phyloP scores from a whole-genome alignment of 2,888 invertebrate genomes.

The Hydraecia micacea region DNA sequence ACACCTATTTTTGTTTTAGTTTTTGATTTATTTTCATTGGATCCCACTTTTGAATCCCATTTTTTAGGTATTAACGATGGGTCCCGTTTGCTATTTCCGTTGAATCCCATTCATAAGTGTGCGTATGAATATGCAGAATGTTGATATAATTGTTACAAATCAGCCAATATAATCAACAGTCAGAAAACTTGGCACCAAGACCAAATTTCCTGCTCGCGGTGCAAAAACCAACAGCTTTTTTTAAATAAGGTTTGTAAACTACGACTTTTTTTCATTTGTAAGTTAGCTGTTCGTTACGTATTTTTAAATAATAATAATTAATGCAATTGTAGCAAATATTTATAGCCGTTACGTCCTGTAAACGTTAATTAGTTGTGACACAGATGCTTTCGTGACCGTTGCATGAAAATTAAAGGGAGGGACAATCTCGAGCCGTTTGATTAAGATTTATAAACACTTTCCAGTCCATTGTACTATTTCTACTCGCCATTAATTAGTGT shows the following conservation, averaged over 20 bases:
- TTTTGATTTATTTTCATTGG: too few relatives aligned
- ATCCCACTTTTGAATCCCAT: too few relatives aligned
- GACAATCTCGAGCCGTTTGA: constrained; percentile 53
- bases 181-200: background rate
- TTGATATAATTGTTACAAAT: background rate
- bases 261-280: background rate
- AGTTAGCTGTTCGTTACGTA: too few relatives aligned
- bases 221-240: too few relatives aligned
- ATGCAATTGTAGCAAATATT: constrained; percentile 15
- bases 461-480: constrained; percentile 60
- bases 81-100: too few relatives aligned
- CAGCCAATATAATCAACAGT: background rate
- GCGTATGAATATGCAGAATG: background rate
- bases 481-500: constrained; percentile 52
- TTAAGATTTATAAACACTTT: constrained; percentile 64
- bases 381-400: constrained; percentile 42
- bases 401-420: constrained; percentile 61
- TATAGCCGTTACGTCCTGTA: constrained; percentile 44
- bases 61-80: too few relatives aligned
- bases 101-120: too few relatives aligned
- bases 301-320: background rate
- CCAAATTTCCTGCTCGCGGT: background rate
- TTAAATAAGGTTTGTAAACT: background rate
- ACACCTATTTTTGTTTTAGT: background rate
- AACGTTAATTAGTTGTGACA: constrained; percentile 46